phyloP scores from a whole-genome alignment of 2,888 invertebrate species.

The Temnothorax ravouxi region DNA sequence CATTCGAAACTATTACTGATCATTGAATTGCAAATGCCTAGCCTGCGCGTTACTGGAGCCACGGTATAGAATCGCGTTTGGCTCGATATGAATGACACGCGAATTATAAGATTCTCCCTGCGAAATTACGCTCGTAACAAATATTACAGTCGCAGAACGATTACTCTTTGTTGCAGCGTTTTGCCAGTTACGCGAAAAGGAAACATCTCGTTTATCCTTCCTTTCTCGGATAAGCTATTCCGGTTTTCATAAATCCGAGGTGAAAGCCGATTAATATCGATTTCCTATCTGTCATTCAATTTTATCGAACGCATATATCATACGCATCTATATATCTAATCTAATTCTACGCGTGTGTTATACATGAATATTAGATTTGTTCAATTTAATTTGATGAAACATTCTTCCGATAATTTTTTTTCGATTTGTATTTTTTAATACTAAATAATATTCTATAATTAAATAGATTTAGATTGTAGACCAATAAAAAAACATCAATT shows the following conservation, averaged over 20 bases:
- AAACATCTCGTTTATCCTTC: neutral
- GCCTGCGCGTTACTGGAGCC: constrained; percentile 63
- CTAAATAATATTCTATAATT: neutral
- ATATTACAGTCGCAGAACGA: neutral
- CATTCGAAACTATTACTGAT: constrained; percentile 77
- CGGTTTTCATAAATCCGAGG: neutral
- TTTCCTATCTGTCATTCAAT: constrained; percentile 8
- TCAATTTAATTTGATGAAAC: neutral
- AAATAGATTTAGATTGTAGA: neutral
- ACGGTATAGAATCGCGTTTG: constrained; percentile 77
- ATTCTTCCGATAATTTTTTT: neutral
- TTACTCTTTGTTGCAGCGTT: neutral
- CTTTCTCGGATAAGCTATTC: neutral
- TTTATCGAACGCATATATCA: constrained; percentile 18
- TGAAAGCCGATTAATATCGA: constrained; percentile 11
- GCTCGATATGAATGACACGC: constrained; percentile 51
- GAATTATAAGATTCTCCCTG: constrained; percentile 20
- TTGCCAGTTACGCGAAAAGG: neutral
- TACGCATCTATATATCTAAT: neutral
- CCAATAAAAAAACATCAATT: neutral
- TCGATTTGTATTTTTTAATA: neutral
- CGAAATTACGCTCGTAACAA: constrained; percentile 21
- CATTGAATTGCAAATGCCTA: constrained; percentile 80
- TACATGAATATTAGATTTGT: neutral
- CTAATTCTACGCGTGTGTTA: neutral